Evolutionary conservation across 2,113 vertebrate species (phyloP).

Genomic region (Anolis sagrei): DNA sequence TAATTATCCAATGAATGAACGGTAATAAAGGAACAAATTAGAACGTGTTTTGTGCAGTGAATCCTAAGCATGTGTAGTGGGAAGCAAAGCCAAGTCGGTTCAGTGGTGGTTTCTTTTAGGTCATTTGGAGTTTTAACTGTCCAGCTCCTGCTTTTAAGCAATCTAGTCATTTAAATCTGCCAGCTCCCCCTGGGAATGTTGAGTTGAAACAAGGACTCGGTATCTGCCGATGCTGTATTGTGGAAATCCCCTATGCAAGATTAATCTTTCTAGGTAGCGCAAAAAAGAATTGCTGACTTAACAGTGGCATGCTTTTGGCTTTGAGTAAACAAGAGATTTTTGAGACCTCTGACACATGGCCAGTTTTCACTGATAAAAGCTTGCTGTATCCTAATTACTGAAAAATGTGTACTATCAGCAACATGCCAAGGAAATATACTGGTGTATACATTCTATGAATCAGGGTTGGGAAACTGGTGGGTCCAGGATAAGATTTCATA

Average conservation of each 20-base stretch:
- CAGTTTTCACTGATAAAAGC: neutral
- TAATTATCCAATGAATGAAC: neutral
- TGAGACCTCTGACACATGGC: neutral
- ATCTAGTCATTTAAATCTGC: neutral
- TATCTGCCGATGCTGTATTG: neutral
- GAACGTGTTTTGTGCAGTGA: neutral
- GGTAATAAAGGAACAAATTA: no score
- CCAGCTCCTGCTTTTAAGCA: neutral
- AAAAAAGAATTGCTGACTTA: constrained; percentile 13
- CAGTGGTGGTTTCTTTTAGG: neutral
- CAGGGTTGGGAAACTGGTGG: neutral
- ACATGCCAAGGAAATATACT: fast-evolving
- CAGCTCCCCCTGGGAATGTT: neutral
- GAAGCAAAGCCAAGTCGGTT: neutral
- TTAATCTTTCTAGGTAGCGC: neutral
- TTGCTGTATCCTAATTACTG: neutral
- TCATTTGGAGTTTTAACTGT: neutral
- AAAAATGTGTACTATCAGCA: neutral
- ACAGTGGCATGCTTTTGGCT: neutral
- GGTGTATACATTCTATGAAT: neutral
- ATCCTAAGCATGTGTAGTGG: neutral
- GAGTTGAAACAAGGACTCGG: neutral
- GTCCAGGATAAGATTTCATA: neutral
- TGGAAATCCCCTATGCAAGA: constrained; percentile 28
- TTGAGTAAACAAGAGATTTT: constrained; percentile 13